Conservation (phyloP, 2,888 invertebrate genomes). For the Prosapia bicincta region DNA sequence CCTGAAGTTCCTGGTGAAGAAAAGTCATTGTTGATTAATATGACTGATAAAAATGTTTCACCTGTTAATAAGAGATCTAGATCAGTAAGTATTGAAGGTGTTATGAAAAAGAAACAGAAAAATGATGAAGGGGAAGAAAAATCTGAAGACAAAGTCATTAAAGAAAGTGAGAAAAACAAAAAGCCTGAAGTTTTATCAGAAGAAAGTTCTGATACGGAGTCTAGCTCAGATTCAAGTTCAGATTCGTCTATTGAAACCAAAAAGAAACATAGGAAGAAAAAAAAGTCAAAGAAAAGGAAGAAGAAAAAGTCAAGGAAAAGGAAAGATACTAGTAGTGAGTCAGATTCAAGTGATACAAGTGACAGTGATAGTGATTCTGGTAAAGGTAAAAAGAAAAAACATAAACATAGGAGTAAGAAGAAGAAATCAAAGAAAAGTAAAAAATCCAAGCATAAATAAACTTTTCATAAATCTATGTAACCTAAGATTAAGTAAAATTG, state of each 20-base stretch:
- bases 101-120: conserved; percentile 20
- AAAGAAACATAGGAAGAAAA: conserved; percentile 67
- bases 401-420: conserved; percentile 39
- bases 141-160: conserved; percentile 24
- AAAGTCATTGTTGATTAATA: conserved; percentile 22
- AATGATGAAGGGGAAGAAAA: conserved; percentile 4
- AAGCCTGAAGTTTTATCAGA: conserved; percentile 7
- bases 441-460: conserved; percentile 23
- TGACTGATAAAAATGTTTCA: background rate
- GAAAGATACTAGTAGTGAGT: conserved; percentile 35
- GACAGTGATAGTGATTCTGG: conserved; percentile 37
- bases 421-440: conserved; percentile 25
- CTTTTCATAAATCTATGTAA: too few relatives aligned
- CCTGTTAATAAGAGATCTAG: conserved; percentile 26
- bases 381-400: conserved; percentile 38
- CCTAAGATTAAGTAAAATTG: too few relatives aligned
- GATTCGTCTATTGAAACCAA: conserved; percentile 25
- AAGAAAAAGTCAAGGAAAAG: conserved; percentile 46
- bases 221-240: conserved; percentile 52
- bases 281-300: conserved; percentile 73
- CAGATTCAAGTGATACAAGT: conserved; percentile 33
- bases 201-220: conserved; percentile 53
- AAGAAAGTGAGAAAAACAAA: conserved; percentile 17
- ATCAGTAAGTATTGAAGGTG: conserved; percentile 17
- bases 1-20: conserved; percentile 36